Evolutionary conservation across 2,113 vertebrate species (phyloP).

Genomic region (Zonotrichia leucophrys): DNA sequence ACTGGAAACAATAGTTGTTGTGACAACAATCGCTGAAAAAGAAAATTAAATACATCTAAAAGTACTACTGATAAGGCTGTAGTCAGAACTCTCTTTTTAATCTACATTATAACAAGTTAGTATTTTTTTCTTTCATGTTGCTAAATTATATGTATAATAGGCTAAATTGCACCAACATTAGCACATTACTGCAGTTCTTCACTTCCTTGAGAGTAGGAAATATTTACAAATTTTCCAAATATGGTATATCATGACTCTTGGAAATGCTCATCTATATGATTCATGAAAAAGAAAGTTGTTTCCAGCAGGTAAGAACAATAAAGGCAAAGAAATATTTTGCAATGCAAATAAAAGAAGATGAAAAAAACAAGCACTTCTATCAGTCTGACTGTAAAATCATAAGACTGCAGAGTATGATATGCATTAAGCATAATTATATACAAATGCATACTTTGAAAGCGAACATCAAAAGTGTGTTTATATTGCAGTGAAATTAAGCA

Average conservation of each 20-base stretch:
- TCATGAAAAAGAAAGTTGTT: conserved; percentile 4
- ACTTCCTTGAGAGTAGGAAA: background rate
- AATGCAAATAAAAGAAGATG: conserved; percentile 39
- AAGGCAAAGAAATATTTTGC: conserved; percentile 36
- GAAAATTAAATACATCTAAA: conserved; percentile 65
- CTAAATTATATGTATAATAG: conserved; percentile 33
- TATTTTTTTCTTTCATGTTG: background rate
- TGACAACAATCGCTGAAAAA: conserved; percentile 66
- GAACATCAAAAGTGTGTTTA: conserved; percentile 56
- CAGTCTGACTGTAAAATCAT: conserved; percentile 18
- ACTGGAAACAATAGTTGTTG: conserved; percentile 67
- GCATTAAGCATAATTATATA: conserved; percentile 52
- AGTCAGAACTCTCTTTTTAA: conserved; percentile 53
- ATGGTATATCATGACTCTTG: background rate
- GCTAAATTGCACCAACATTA: conserved; percentile 29
- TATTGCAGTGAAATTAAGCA: conserved; percentile 54
- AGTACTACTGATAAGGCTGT: conserved; percentile 54
- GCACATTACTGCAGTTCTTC: background rate
- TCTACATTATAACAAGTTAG: conserved; percentile 45
- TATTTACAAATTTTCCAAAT: conserved; percentile 37
- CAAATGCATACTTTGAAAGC: conserved; percentile 56
- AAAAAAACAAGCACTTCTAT: conserved; percentile 5
- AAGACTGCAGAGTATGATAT: background rate
- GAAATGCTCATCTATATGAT: background rate
- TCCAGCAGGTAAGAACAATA: conserved; percentile 27